Conservation (phyloP, 1,140 invertebrate genomes). For the Lordiphosa collinella region DNA sequence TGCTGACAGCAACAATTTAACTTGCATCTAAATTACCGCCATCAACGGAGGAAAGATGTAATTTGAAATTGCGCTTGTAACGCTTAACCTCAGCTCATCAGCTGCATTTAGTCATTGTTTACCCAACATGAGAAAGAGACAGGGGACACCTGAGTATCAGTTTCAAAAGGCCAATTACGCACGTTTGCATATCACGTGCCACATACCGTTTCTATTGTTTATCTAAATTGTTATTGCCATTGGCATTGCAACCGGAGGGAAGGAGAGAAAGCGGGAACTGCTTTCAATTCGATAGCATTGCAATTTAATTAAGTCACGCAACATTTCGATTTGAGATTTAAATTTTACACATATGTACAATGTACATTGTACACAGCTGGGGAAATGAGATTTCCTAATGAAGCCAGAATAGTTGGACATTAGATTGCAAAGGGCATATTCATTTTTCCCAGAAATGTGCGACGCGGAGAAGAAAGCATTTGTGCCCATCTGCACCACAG, state of each 20-base stretch:
- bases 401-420: constrained; percentile 39
- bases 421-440: constrained; percentile 9
- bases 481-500: too few species aligned
- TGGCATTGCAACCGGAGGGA: neutral
- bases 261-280: neutral
- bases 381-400: constrained; percentile 42
- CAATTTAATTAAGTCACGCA: constrained; percentile 76
- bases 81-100: constrained; percentile 42
- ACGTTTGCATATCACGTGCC: constrained; percentile 68
- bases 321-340: constrained; percentile 62
- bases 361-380: constrained; percentile 3
- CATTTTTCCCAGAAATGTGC: too few species aligned
- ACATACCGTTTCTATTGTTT: constrained; percentile 45
- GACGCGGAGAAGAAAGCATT: too few species aligned
- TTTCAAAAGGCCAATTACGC: constrained; percentile 69
- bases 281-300: constrained; percentile 38
- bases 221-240: constrained; percentile 60
- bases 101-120: constrained; percentile 52
- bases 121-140: neutral
- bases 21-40: constrained; percentile 42
- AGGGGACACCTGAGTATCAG: constrained; percentile 15
- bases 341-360: too few species aligned
- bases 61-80: constrained; percentile 42
- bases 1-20: constrained; percentile 34
- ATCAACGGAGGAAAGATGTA: constrained; percentile 15